These are phyloP conservation scores for Cheilosia pagana DNA, from an alignment of 2,888 invertebrate species.

Conservation along the genomic window DNA sequence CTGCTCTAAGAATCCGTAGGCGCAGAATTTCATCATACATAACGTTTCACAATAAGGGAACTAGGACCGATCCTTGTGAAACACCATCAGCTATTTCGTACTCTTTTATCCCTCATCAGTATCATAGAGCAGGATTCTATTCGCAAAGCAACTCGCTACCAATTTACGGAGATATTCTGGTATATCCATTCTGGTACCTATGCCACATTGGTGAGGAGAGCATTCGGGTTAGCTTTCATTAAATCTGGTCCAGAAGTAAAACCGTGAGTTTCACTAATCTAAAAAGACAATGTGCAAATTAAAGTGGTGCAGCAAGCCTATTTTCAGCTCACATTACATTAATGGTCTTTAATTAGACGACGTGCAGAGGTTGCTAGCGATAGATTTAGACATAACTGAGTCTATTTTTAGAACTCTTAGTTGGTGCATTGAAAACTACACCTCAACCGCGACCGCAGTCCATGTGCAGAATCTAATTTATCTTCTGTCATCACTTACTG, in stretches of 20 bases:
- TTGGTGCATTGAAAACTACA: conserved; percentile 35
- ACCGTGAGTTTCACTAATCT: conserved; percentile 7
- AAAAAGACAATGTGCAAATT: neutral
- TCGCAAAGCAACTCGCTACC: no score
- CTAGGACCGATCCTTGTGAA: no score
- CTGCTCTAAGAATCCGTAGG: no score
- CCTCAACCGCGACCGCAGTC: neutral
- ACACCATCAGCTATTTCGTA: no score
- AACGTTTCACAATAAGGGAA: no score
- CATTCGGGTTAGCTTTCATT: conserved; percentile 36
- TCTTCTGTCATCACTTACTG: neutral
- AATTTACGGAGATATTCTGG: no score
- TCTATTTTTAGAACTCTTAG: conserved; percentile 39
- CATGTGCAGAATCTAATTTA: conserved; percentile 13
- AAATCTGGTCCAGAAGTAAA: conserved; percentile 22
- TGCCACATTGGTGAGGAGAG: no score
- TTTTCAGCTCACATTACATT: conserved; percentile 30
- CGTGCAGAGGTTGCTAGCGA: conserved; percentile 24
- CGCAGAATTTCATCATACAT: no score
- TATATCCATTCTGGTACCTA: no score
- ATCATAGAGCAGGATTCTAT: no score
- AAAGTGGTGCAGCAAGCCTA: conserved; percentile 35
- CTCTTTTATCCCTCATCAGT: no score
- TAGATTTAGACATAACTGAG: conserved; percentile 39
- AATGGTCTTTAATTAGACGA: conserved; percentile 25